These are phyloP conservation scores for Crambe crambe DNA, from an alignment of 37 sponge, comb jelly and placozoan genomes.

Conservation along the genomic window DNA sequence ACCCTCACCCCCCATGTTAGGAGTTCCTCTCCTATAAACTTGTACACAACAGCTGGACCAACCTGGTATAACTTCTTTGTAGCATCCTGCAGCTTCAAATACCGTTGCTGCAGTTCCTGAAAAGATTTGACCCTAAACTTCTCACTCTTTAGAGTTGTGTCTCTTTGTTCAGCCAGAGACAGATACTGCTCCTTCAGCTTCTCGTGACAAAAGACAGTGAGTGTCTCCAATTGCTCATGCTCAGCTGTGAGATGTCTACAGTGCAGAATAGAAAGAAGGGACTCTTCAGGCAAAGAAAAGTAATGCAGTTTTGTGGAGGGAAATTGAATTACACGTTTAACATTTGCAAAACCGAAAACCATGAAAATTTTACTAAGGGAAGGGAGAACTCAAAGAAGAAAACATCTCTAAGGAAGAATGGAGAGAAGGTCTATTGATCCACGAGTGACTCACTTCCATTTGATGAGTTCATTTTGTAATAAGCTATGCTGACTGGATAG, in stretches of 20 bases:
- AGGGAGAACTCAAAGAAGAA: too few species aligned
- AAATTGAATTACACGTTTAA: too few species aligned
- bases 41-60: too few species aligned
- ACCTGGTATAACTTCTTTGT: slow-evolving; percentile 9
- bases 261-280: too few species aligned
- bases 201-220: neutral
- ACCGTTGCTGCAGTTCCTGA: slow-evolving; percentile 74
- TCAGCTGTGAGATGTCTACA: neutral
- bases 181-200: slow-evolving; percentile 23
- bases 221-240: neutral
- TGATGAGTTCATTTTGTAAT: neutral
- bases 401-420: too few species aligned
- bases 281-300: too few species aligned
- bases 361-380: too few species aligned
- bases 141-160: slow-evolving; percentile 44
- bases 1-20: too few species aligned
- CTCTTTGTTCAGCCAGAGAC: slow-evolving; percentile 42
- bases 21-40: too few species aligned
- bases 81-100: slow-evolving; percentile 50
- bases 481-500: neutral
- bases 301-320: too few species aligned
- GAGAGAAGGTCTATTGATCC: too few species aligned
- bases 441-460: slow-evolving; percentile 20
- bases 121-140: slow-evolving; percentile 73
- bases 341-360: too few species aligned